A percentile compares a stretch with the other conserved stretches of the same genome.
Evolutionary conservation across 1,140 invertebrate genomes (phyloP).

Genomic region (Lasioglossum baleicum): DNA sequence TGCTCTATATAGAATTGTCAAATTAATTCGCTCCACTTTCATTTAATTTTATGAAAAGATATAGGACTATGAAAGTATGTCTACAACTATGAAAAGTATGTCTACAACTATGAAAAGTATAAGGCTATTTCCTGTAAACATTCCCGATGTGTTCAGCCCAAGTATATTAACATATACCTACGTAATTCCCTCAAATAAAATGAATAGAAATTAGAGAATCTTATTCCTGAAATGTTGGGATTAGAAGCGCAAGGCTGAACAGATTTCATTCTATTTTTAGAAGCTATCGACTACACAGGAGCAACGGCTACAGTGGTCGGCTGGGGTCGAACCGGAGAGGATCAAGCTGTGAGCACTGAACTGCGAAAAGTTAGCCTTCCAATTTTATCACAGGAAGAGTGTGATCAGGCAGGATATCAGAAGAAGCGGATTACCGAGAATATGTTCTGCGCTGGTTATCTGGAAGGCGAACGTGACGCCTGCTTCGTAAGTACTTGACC

Average conservation of each 20-base stretch:
- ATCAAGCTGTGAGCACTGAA: constrained; percentile 82
- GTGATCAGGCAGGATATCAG: constrained; percentile 80
- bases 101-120: too few species aligned
- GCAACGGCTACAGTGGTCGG: constrained; percentile 86
- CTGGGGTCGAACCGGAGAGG: constrained; percentile 87
- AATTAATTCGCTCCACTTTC: too few species aligned
- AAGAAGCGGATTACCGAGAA: constrained; percentile 83
- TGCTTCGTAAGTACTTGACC: constrained; percentile 82
- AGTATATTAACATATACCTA: too few species aligned
- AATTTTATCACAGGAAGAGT: constrained; percentile 82
- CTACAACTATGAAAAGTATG: too few species aligned
- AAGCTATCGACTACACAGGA: constrained; percentile 81
- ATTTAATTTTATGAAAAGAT: too few species aligned
- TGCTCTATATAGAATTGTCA: too few species aligned
- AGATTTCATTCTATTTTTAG: constrained; percentile 67
- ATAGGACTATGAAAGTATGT: too few species aligned
- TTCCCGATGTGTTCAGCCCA: too few species aligned
- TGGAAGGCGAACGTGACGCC: constrained; percentile 86
- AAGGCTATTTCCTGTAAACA: too few species aligned
- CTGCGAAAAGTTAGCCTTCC: constrained; percentile 82
- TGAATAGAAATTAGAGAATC: too few species aligned
- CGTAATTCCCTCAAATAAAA: too few species aligned
- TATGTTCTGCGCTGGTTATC: constrained; percentile 89
- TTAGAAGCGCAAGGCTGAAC: neutral
- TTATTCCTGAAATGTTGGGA: neutral